Evolutionary conservation across 2,888 invertebrate genomes (phyloP).

Genomic region (Suillia variegata): DNA sequence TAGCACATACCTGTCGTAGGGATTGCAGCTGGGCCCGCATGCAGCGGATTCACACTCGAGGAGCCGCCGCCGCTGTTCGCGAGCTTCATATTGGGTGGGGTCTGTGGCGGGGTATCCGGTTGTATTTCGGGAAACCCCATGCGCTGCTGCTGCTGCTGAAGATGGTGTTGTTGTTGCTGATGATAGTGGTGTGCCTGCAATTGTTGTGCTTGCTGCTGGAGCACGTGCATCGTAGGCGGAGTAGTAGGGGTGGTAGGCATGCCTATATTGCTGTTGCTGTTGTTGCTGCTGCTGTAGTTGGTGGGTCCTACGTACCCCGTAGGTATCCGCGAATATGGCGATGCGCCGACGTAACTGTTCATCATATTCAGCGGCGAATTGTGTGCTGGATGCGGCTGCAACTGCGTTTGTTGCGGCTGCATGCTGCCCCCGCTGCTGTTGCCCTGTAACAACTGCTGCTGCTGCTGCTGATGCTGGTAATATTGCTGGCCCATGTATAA

Average conservation of each 20-base stretch:
- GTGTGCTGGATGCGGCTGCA: conserved; percentile 56
- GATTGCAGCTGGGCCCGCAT: conserved; percentile 65
- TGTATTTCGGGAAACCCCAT: conserved; percentile 84
- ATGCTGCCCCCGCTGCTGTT: conserved; percentile 25
- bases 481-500: conserved; percentile 56
- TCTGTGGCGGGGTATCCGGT: conserved; percentile 87
- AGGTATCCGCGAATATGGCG: conserved; percentile 66
- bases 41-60: conserved; percentile 72
- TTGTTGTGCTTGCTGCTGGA: conserved; percentile 34
- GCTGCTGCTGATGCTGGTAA: conserved; percentile 37
- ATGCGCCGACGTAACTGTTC: conserved; percentile 63
- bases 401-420: conserved; percentile 33
- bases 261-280: conserved; percentile 30
- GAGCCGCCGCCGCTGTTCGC: conserved; percentile 63
- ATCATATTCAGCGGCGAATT: conserved; percentile 60
- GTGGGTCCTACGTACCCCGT: conserved; percentile 64
- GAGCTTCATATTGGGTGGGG: conserved; percentile 90
- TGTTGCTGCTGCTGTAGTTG: conserved; percentile 33
- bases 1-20: conserved; percentile 63
- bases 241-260: conserved; percentile 48
- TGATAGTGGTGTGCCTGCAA: conserved; percentile 34
- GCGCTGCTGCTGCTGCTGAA: conserved; percentile 45
- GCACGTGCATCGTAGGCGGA: conserved; percentile 28
- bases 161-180: conserved; percentile 41
- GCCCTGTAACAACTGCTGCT: conserved; percentile 33